Percentiles rank a stretch among this genome's conserved stretches.
phyloP scores from a whole-genome alignment of 2,888 invertebrate species.

The Lymantria monacha region DNA sequence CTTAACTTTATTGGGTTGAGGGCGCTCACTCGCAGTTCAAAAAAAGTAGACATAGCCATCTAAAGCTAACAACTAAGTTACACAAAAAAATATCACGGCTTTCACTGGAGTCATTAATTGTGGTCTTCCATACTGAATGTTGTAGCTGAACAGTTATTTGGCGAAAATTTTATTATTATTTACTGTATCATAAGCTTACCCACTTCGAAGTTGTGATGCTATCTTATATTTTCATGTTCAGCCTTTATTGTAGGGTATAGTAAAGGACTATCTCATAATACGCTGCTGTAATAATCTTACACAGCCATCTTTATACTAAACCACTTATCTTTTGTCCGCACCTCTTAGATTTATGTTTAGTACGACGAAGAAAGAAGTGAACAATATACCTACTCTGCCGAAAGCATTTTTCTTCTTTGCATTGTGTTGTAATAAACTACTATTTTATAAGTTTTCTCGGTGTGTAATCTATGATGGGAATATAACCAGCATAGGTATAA shows the following conservation, averaged over 20 bases:
- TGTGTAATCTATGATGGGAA: neutral
- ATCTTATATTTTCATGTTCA: neutral
- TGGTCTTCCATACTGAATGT: no score
- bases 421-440: constrained; percentile 17
- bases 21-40: no score
- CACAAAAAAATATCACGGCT: no score
- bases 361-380: constrained; percentile 1
- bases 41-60: no score
- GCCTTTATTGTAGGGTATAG: neutral
- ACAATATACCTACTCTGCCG: constrained; percentile 4
- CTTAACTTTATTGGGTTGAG: no score
- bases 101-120: no score
- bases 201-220: neutral
- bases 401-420: constrained; percentile 11
- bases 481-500: neutral
- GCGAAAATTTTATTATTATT: no score
- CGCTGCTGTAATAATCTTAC: constrained; percentile 4
- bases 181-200: no score
- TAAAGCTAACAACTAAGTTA: no score
- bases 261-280: neutral
- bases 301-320: constrained; percentile 1
- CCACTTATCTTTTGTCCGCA: constrained; percentile 5
- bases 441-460: constrained; percentile 10
- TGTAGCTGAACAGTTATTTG: no score
- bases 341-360: constrained; percentile 4